Evolutionary conservation across 2,888 invertebrate species (phyloP).

Genomic region (Cylindroiulus punctatus): DNA sequence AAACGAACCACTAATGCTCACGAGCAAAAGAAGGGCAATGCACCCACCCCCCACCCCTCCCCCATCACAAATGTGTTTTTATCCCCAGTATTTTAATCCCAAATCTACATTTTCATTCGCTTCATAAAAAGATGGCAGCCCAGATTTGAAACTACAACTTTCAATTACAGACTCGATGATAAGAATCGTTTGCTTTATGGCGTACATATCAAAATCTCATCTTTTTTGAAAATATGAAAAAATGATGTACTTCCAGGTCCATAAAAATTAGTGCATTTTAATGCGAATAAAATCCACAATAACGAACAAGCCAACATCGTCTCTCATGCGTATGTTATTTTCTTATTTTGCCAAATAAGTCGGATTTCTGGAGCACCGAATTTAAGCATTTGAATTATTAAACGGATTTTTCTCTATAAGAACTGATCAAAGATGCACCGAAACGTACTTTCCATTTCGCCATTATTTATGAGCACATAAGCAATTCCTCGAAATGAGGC

Average conservation of each 20-base stretch:
- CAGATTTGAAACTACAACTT: constrained; percentile 21
- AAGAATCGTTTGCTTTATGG: not conserved
- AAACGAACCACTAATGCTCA: not conserved
- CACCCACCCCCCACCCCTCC: not conserved
- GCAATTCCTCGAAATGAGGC: constrained; percentile 14
- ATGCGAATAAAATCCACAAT: not conserved
- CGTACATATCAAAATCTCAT: not conserved
- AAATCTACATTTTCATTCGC: constrained; percentile 47
- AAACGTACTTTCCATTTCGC: not conserved
- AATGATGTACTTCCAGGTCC: not conserved
- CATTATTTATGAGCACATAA: not conserved
- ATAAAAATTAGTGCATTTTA: not conserved
- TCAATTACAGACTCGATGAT: constrained; percentile 27
- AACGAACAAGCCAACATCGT: not conserved
- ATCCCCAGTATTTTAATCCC: constrained; percentile 9
- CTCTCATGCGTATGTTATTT: not conserved
- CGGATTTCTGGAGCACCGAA: not conserved
- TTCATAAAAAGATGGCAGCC: constrained; percentile 31
- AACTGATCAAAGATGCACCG: not conserved
- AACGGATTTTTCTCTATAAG: not conserved
- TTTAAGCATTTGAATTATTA: constrained; percentile 32
- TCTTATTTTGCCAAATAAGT: not conserved
- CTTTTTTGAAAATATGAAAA: not conserved
- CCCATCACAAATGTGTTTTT: not conserved
- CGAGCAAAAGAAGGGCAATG: constrained; percentile 18